Conservation (phyloP, 2,888 invertebrate species). For the Ctenicera cuprea region DNA sequence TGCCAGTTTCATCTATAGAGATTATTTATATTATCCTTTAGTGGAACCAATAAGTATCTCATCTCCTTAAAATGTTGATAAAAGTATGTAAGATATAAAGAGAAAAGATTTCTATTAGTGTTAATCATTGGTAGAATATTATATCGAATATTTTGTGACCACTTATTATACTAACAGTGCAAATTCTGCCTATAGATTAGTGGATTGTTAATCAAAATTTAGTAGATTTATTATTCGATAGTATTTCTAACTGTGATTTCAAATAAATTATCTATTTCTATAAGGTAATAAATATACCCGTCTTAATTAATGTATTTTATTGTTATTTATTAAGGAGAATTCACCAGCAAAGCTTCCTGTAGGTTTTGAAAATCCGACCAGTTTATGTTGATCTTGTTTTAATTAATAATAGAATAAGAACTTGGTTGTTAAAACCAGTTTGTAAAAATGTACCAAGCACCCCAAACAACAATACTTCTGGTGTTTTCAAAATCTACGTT, state of each 20-base stretch:
- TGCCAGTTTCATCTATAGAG: not conserved
- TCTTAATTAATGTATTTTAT: conserved; percentile 7
- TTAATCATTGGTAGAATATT: conserved; percentile 32
- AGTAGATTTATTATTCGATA: conserved; percentile 35
- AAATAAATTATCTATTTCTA: conserved; percentile 65
- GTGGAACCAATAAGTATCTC: not conserved
- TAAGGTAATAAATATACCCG: conserved; percentile 55
- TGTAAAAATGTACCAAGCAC: too few relatives aligned
- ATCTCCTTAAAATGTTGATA: conserved; percentile 7
- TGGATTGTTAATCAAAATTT: conserved; percentile 34
- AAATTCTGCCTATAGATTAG: conserved; percentile 43
- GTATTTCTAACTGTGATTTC: conserved; percentile 70
- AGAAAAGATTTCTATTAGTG: conserved; percentile 18
- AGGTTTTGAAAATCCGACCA: too few relatives aligned
- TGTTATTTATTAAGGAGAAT: too few relatives aligned
- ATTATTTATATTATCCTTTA: not conserved
- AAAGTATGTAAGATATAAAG: not conserved
- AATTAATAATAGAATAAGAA: too few relatives aligned
- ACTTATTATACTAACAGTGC: conserved; percentile 34
- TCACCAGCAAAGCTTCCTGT: too few relatives aligned
- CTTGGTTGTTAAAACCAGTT: too few relatives aligned
- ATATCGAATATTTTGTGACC: conserved; percentile 33
- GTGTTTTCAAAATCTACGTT: too few relatives aligned
- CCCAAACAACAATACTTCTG: too few relatives aligned
- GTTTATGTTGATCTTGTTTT: too few relatives aligned